phyloP scores from a whole-genome alignment of 2,888 invertebrate genomes.

The Meteorus colon region DNA sequence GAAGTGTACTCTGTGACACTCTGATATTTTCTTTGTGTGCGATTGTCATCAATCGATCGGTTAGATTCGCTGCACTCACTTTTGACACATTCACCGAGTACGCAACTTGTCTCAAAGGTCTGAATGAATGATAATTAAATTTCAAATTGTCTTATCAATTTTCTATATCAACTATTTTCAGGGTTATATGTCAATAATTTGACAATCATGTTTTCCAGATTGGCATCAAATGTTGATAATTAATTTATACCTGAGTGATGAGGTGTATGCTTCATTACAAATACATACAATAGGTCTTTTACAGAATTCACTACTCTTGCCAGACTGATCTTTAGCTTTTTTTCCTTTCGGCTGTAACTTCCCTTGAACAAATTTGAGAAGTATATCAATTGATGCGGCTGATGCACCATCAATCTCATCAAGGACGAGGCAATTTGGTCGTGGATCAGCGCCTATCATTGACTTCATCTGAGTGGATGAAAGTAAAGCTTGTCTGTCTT shows the following conservation, averaged over 20 bases:
- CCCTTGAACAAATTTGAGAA: conserved; percentile 87
- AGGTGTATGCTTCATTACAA: conserved; percentile 95
- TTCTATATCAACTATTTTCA: no score
- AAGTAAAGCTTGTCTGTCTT: conserved; percentile 80
- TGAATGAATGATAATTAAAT: conserved; percentile 45
- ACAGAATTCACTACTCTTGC: conserved; percentile 77
- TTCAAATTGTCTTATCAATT: not conserved
- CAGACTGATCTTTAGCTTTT: conserved; percentile 73
- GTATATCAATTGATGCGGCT: conserved; percentile 86
- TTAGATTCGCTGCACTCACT: conserved; percentile 69
- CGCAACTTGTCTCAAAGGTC: conserved; percentile 63
- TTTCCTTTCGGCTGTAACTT: conserved; percentile 66
- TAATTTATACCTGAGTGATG: conserved; percentile 81
- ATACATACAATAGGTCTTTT: conserved; percentile 96
- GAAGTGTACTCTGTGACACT: conserved; percentile 81
- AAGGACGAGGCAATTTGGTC: conserved; percentile 93
- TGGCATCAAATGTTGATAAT: not conserved
- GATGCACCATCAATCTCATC: conserved; percentile 99
- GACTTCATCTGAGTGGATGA: conserved; percentile 94
- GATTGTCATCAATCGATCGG: conserved; percentile 81
- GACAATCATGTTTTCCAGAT: conserved; percentile 1
- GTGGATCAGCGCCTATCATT: conserved; percentile 83
- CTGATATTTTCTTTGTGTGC: conserved; percentile 80
- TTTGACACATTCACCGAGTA: conserved; percentile 68
- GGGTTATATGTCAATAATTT: not conserved